phyloP scores from a whole-genome alignment of 2,113 vertebrate genomes.

The Onychostruthus taczanowskii region DNA sequence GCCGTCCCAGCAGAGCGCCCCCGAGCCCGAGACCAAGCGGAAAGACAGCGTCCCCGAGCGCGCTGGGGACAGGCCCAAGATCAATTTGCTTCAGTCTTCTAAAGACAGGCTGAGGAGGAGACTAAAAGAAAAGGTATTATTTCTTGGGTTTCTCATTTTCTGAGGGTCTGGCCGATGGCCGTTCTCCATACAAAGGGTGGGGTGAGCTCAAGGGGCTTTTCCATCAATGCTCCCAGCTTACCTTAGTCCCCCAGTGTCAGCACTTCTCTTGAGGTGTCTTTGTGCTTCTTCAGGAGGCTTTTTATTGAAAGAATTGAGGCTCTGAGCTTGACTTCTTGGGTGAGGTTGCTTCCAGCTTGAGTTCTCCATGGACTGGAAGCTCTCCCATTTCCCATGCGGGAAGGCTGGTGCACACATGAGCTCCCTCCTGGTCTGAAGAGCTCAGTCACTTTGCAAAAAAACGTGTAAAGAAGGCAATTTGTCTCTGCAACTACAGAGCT shows the following conservation, averaged over 20 bases:
- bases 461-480: background rate
- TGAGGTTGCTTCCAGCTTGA: background rate
- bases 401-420: background rate
- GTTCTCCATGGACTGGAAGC: background rate
- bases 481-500: background rate
- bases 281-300: background rate
- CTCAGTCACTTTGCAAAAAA: background rate
- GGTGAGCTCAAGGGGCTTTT: background rate
- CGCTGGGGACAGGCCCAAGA: slow-evolving; percentile 77
- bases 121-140: slow-evolving; percentile 92
- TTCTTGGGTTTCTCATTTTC: background rate
- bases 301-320: background rate
- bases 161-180: background rate
- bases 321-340: background rate
- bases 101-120: slow-evolving; percentile 93
- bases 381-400: background rate
- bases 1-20: slow-evolving; percentile 35
- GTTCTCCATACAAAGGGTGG: background rate
- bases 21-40: slow-evolving; percentile 67
- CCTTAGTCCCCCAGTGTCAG: background rate
- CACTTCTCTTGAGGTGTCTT: background rate
- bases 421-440: background rate
- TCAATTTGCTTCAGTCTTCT: slow-evolving; percentile 93
- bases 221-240: background rate
- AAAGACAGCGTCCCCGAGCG: slow-evolving; percentile 72